Evolutionary conservation across 2,113 vertebrate species (phyloP), one percentile per base, ranked within the genome.

Genomic region (Phylloscopus trochiloides): DNA sequence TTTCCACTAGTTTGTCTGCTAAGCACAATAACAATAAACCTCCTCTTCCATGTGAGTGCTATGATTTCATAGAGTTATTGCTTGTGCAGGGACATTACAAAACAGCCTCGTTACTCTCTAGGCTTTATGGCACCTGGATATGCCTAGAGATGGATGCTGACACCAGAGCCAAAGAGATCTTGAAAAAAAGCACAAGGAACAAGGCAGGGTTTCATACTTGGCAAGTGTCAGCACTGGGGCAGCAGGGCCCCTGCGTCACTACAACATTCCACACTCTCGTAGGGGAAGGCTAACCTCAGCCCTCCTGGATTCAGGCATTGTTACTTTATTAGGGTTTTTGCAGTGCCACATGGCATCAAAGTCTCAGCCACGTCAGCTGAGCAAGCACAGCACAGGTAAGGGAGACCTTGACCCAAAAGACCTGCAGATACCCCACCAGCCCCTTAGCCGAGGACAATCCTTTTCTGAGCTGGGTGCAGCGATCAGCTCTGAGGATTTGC

Each of bases 401-500:
- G 22, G 13, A 88, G 18, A 19, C 38, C 12, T 32, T 18, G 20
- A 43, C 55, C 52, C 12, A 14, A 50, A 63, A 78, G 20, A 5
- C 47, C 34, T 24, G 11, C 32, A 77, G 78, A 71, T 28, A 62
- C 6, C 22, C 20, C 17, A n/a, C n/a, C 3, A 62, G 18, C 19
- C 15, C 6, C 9, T 17, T 21, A 28, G 14, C 0, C 58, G 38
- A 22, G 5, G 34, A 51, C 50, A 24, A 11, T 7, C 3, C 0
- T 58, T 78, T 54, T 65, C 66, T 21, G 21, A 90, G 54, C 31
- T 31, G 16, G 21, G 21, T 47, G 36, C 55, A 38, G 14, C 0
- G 1, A 84, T n/a, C 58, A 48, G n/a, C 26, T 83, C 40, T 1
- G 24, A 28, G 28, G 24, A 67, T 57, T 36, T 61, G 51, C 8